Evolutionary conservation across 2,113 vertebrate genomes (phyloP), one percentile per base, ranked within the genome.

Genomic region (Malurus alboscapulatus): DNA sequence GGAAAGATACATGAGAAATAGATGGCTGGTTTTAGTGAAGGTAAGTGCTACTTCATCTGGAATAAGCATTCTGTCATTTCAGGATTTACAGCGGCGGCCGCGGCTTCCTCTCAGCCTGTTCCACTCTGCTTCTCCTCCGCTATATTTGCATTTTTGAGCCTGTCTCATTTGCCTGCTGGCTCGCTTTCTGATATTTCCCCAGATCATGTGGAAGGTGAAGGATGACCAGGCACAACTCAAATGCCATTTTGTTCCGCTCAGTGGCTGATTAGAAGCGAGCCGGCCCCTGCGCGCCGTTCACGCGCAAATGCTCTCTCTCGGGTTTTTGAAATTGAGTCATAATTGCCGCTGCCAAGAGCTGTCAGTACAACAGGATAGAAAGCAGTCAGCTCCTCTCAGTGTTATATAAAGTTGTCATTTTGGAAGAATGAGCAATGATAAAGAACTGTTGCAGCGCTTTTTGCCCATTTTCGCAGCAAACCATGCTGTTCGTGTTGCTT

Each of bases 361-460:
- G 93, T 94, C 93, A 91, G 93, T 91, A 42, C 62, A 53, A 58
- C 11, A 5, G 85, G 92, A 89, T 10, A 47, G 87, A 82, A 87
- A 89, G 82, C 87, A 88, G 69, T 79, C 83, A 63, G 84, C 62
- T 82, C 82, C 68, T 87, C 91, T 72, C 36, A 65, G 75, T 54
- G 84, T 94, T 95, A 91, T 14, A 73, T 91, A 87, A 96, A 91
- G 81, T 95, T 97, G 90, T 95, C 89, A 93, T 90, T 97, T 95
- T 93, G 78, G 62, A 95, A 92, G 80, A 88, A 77, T 86, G 93
- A 82, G n/a, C 93, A 96, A 66, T 88, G 45, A 89, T 92, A 83
- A 95, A 94, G 90, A 85, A 88, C 54, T 76, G 36, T 38, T 65
- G 82, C 82, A 42, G 75, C 21, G 66, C 66, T 93, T 74, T 72